A percentile compares a stretch with the other conserved stretches of the same genome.
Conservation (phyloP, 2,888 invertebrate genomes). For the Chloroclysta siterata region DNA sequence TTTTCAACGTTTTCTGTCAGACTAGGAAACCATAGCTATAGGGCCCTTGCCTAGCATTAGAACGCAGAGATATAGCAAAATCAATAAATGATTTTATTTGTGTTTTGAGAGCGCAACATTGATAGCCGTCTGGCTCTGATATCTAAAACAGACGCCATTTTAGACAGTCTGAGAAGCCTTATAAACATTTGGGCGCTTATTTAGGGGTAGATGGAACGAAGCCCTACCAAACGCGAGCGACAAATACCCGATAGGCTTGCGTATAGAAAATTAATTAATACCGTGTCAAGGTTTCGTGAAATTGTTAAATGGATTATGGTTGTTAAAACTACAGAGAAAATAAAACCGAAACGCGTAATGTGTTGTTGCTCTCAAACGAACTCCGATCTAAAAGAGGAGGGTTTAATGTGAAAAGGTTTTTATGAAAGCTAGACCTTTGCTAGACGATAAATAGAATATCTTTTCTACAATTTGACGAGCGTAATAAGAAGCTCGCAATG, state of each 20-base stretch:
- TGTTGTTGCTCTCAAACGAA: constrained; percentile 5
- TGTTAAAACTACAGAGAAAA: constrained; percentile 4
- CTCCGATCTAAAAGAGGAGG: constrained; percentile 7
- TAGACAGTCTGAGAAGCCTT: constrained; percentile 71
- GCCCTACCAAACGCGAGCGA: constrained; percentile 56
- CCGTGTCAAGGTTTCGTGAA: constrained; percentile 46
- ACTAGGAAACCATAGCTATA: too few species aligned
- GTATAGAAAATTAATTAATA: constrained; percentile 51
- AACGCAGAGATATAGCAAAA: too few species aligned
- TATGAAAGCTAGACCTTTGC: constrained; percentile 25
- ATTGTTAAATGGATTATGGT: constrained; percentile 28
- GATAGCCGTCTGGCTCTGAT: not conserved
- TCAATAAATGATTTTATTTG: too few species aligned
- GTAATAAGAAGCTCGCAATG: constrained; percentile 47
- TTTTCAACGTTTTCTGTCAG: too few species aligned
- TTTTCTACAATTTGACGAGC: constrained; percentile 35
- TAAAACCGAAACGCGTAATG: not conserved
- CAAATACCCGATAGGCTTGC: constrained; percentile 56
- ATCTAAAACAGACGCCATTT: constrained; percentile 68
- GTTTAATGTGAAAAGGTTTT: constrained; percentile 22
- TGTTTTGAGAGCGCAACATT: too few species aligned
- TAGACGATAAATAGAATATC: constrained; percentile 30
- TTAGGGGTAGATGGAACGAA: constrained; percentile 67
- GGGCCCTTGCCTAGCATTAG: too few species aligned
- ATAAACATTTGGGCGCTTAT: constrained; percentile 65